Evolutionary conservation across 2,797 vertebrate species (phyloP).

Genomic region (Odontamblyopus lacepedii): DNA sequence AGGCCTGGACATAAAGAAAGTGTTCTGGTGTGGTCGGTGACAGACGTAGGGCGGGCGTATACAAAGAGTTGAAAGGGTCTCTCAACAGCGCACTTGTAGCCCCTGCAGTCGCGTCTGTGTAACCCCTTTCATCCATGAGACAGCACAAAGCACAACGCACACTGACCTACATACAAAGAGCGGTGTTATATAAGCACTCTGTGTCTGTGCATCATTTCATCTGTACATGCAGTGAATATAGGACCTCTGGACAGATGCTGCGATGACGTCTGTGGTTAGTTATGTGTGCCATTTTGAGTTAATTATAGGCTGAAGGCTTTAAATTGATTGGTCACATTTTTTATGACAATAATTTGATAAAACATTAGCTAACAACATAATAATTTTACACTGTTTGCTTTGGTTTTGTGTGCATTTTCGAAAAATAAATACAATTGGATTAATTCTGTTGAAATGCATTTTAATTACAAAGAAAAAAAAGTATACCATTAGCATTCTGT

Average conservation of each 20-base stretch:
- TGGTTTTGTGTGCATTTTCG: background rate
- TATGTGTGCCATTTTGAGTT: no score
- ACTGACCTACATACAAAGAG: slow-evolving; percentile 65
- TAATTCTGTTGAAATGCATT: no score
- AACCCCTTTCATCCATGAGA: slow-evolving; percentile 49
- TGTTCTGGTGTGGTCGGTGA: slow-evolving; percentile 59
- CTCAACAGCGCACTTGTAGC: slow-evolving; percentile 47
- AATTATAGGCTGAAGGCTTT: background rate
- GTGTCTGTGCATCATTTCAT: slow-evolving; percentile 37
- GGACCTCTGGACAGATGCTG: slow-evolving; percentile 23
- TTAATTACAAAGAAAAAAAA: background rate
- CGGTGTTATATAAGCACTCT: slow-evolving; percentile 32
- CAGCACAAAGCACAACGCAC: slow-evolving; percentile 55
- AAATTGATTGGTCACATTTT: background rate
- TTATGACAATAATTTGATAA: background rate
- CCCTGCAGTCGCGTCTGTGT: slow-evolving; percentile 45
- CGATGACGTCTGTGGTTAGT: no score
- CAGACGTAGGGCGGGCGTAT: slow-evolving; percentile 30
- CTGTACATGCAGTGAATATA: slow-evolving; percentile 28
- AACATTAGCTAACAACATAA: background rate
- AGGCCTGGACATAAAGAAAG: slow-evolving; percentile 55
- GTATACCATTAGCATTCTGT: background rate
- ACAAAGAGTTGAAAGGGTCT: slow-evolving; percentile 52
- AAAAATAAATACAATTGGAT: no score
- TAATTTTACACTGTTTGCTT: background rate